Conservation (phyloP, 1,140 invertebrate species). For the Micrasema minimum region DNA sequence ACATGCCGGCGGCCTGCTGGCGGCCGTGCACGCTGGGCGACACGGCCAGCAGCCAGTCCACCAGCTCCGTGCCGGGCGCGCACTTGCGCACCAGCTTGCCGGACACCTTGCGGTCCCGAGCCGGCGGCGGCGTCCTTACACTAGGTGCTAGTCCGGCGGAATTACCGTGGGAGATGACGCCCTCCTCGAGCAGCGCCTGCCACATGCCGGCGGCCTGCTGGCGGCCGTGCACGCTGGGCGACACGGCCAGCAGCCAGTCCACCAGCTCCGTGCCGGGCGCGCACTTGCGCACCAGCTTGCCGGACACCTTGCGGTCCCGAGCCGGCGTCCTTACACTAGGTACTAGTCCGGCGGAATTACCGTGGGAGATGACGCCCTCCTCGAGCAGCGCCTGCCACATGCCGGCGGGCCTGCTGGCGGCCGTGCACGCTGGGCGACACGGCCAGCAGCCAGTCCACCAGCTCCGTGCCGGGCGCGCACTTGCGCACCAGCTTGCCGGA, state of each 20-base stretch:
- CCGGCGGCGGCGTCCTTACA: constrained; percentile 71
- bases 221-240: constrained; percentile 70
- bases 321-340: no score
- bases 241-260: constrained; percentile 77
- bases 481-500: constrained; percentile 69
- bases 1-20: constrained; percentile 82
- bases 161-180: constrained; percentile 82
- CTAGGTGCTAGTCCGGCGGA: constrained; percentile 76
- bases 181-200: constrained; percentile 87
- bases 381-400: constrained; percentile 90
- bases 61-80: constrained; percentile 76
- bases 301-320: constrained; percentile 71
- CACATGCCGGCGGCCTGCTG: constrained; percentile 84
- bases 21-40: constrained; percentile 70
- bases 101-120: constrained; percentile 70
- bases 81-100: constrained; percentile 70
- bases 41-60: constrained; percentile 82
- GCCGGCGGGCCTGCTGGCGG: constrained; percentile 78
- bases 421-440: constrained; percentile 68
- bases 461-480: constrained; percentile 74
- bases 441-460: constrained; percentile 86
- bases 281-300: constrained; percentile 69
- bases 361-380: constrained; percentile 82
- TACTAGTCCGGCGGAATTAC: constrained; percentile 72
- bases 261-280: constrained; percentile 78